Conservation (phyloP, 2,113 vertebrate species). For the Barbus barbus region DNA sequence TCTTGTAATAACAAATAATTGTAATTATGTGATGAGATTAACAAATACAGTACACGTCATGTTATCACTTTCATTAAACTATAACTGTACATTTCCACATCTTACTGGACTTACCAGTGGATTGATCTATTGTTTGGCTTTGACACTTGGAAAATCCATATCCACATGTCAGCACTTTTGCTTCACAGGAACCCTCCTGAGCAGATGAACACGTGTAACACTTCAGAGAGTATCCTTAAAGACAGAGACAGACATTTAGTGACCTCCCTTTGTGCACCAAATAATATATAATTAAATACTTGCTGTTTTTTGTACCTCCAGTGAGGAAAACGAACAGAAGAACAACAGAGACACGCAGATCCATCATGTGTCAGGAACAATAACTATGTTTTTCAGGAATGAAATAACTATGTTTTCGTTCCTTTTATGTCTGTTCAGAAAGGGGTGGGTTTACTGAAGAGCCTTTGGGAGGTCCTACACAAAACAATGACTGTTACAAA, state of each 20-base stretch:
- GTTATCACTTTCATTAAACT: neutral
- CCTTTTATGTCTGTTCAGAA: neutral
- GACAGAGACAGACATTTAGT: neutral
- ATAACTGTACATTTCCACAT: neutral
- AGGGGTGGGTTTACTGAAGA: neutral
- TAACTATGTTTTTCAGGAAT: conserved; percentile 1
- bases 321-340: neutral
- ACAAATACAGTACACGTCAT: neutral
- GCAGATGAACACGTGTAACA: accelerated
- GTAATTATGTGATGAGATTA: neutral
- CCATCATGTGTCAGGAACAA: neutral
- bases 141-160: neutral
- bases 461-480: too few relatives aligned
- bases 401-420: neutral
- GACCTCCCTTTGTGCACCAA: neutral
- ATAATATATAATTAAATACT: neutral
- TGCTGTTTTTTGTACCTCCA: neutral
- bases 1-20: neutral
- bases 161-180: accelerated
- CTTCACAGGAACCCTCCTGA: accelerated
- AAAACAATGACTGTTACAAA: too few relatives aligned
- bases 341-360: neutral
- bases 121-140: neutral
- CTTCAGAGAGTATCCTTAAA: neutral
- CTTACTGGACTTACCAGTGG: neutral